Base-by-base conservation (phyloP, 2,888 invertebrate genomes). In the Clepsis dumicolana region DNA sequence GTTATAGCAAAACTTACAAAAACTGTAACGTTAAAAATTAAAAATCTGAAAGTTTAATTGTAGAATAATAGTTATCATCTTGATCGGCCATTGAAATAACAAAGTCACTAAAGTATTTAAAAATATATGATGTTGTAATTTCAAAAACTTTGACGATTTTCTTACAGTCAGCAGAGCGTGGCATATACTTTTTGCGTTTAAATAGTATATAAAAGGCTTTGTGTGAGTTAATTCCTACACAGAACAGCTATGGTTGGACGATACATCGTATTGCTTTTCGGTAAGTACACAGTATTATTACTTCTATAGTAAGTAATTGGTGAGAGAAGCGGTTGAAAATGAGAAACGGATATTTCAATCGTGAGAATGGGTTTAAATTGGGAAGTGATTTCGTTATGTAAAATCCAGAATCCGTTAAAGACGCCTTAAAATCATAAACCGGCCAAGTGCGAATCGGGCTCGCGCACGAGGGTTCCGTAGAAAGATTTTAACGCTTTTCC, bases 231-330 rank as follows among this genome's bases (percentile, higher is more conserved):
- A 38, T 7, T 25, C 0, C 1, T n/a, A 38, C 8, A 57, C 24
- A 38, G 35, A 57, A 21, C 57, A 57, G 38, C 32, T n/a, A 57
- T 65, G 65, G n/a, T 27, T 24, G 65, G 65, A 52, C 50, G 59
- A 35, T 41, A 18, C 27, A 7, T 59, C 12, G 18, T 59, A 16
- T 59, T 65, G 7, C 38, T 65, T 21, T 24, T 57, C n/a, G 59
- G 65, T 65, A 59, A 52, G 65, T 59, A 48, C 10, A 12, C 5
- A 35, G n/a, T n/a, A 10, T 35, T 10, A 7, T 35, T 10, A 35
- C 12, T 35, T 35, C 5, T 10, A 7, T 35, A 1, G 12, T 29
- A 12, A 35, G 12, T 12, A 10, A 10, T 35, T n/a, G n/a, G n/a
- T n/a, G n/a, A n/a, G n/a, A n/a, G n/a, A n/a, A n/a, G n/a, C n/a